Base-by-base conservation (phyloP, 2,113 vertebrate genomes). In the Nettapus auritus region DNA sequence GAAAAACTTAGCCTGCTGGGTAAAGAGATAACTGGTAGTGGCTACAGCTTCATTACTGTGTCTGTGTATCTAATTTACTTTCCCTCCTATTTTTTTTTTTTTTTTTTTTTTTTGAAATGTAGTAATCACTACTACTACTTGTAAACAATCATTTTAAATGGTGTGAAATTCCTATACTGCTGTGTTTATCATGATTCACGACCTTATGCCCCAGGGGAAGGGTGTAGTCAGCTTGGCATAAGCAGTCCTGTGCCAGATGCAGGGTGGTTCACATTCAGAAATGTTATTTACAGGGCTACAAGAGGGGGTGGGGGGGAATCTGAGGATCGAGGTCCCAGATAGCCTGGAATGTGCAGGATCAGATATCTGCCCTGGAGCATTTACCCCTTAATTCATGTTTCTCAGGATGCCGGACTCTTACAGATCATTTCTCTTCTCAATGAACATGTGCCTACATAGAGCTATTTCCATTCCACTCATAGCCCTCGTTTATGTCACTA, bases 221-320 rank as follows among this genome's bases (percentile, higher is more conserved):
- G 89, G 89, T 81, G 93, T 89, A 93, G 89, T 88, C 82, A 77
- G 46, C 79, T 94, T 96, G 95, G 94, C 88, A 95, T 82, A 82
- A 90, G 75, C 69, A 57, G 56, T 74, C n/a, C 17, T 62, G 15
- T 82, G 46, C 92, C 71, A 76, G 78, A 78, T 92, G 85, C 69
- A 57, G 70, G 29, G 60, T 77, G n/a, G 77, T 69, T 89, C 91
- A 79, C 69, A 87, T 68, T 87, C 66, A 64, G 59, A 80, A 62
- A 62, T 86, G 86, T 94, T 95, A 89, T 96, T 93, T 89, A 71
- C 63, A 81, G 68, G 79, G 80, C 59, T 38, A 7, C 16, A 44
- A 42, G 63, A 44, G 13, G 21, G 42, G 44, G 28, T 40, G 34
- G 13, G 28, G 28, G 8, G 17, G 29, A 88, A 42, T 76, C 64